These are phyloP conservation scores for Aricia artaxerxes DNA, from an alignment of 2,888 invertebrate species.

Conservation along the genomic window DNA sequence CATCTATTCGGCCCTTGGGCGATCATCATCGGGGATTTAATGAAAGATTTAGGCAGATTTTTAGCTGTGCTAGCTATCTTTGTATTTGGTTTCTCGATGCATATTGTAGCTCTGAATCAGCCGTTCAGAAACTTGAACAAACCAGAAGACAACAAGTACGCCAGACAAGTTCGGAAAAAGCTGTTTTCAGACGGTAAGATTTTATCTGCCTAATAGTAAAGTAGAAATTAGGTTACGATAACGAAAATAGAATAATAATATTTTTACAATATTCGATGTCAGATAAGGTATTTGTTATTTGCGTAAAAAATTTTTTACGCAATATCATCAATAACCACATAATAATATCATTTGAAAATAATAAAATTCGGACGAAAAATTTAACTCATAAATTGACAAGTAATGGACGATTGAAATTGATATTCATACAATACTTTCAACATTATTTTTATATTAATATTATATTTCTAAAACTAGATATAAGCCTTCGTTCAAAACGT, in stretches of 20 bases:
- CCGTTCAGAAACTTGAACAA: conserved; percentile 88
- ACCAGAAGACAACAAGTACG: conserved; percentile 81
- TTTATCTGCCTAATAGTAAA: neutral
- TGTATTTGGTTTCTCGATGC: conserved; percentile 99
- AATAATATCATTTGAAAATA: too few relatives aligned
- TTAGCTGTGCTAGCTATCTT: conserved; percentile 98
- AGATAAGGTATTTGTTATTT: too few relatives aligned
- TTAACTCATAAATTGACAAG: neutral
- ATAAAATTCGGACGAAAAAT: neutral
- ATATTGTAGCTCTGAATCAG: conserved; percentile 97
- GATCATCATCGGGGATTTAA: conserved; percentile 97
- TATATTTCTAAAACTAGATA: conserved; percentile 52
- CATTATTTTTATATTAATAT: conserved; percentile 14
- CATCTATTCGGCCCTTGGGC: conserved; percentile 99
- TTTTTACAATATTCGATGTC: neutral
- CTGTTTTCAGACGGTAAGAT: conserved; percentile 87
- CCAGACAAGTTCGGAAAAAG: conserved; percentile 75
- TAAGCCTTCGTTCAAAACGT: conserved; percentile 69
- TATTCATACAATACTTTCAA: neutral
- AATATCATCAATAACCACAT: too few relatives aligned
- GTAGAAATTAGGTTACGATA: neutral
- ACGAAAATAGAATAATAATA: neutral
- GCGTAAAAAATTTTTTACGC: too few relatives aligned
- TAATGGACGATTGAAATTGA: neutral
- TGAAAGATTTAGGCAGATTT: conserved; percentile 97